Evolutionary conservation across 2,888 invertebrate species (phyloP).

Genomic region (Papilio demoleus): DNA sequence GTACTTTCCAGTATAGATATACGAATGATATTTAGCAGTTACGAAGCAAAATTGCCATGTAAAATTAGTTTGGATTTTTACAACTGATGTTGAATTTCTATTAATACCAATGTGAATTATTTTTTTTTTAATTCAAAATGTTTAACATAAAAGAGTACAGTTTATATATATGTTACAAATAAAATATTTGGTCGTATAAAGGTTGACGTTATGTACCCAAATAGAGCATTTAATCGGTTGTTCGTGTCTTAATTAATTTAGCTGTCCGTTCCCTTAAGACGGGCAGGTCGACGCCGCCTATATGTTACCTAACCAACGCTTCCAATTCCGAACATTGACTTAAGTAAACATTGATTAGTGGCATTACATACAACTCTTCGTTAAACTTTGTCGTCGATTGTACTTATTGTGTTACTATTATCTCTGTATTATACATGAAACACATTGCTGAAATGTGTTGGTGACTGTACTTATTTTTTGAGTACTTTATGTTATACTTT

Average conservation of each 20-base stretch:
- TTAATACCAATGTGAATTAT: too few species aligned
- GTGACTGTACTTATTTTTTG: not conserved
- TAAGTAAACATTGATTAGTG: slow-evolving; percentile 34
- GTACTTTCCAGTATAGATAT: too few species aligned
- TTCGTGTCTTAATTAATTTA: slow-evolving; percentile 38
- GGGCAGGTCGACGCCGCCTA: slow-evolving; percentile 29
- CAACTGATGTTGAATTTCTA: too few species aligned
- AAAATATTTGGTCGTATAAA: slow-evolving; percentile 12
- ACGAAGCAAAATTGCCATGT: too few species aligned
- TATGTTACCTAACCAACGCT: slow-evolving; percentile 25
- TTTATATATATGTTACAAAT: not conserved
- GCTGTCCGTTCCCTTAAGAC: slow-evolving; percentile 38
- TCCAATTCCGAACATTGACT: slow-evolving; percentile 27
- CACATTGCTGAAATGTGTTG: too few species aligned
- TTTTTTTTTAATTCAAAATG: too few species aligned
- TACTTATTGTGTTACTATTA: not conserved
- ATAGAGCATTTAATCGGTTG: slow-evolving; percentile 36
- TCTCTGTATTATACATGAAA: too few species aligned
- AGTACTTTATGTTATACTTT: too few species aligned
- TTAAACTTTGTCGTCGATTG: not conserved
- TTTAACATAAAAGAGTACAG: too few species aligned
- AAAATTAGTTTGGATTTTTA: too few species aligned
- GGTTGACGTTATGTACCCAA: slow-evolving; percentile 12
- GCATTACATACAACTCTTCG: not conserved
- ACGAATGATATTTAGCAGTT: too few species aligned